phyloP scores from a whole-genome alignment of 2,113 vertebrate species.

The Haemorhous mexicanus region DNA sequence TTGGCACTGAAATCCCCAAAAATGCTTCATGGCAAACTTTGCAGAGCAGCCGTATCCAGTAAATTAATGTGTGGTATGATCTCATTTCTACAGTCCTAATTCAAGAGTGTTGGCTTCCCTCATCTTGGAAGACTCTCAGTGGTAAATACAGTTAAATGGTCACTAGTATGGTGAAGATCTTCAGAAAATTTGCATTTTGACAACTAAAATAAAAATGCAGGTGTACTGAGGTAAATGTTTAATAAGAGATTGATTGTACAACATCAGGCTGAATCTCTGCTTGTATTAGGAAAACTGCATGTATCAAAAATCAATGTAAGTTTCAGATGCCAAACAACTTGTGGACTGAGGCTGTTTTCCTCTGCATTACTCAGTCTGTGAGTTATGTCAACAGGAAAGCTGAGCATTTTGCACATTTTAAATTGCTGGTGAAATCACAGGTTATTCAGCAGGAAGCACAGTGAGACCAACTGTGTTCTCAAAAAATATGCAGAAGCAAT shows the following conservation, averaged over 20 bases:
- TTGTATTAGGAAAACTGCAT: not conserved
- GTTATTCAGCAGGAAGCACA: slow-evolving; percentile 24
- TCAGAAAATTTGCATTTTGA: slow-evolving; percentile 31
- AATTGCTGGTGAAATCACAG: slow-evolving; percentile 10
- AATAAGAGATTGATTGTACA: not conserved
- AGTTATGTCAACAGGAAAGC: slow-evolving; percentile 50
- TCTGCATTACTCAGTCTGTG: not conserved
- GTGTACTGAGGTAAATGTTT: not conserved
- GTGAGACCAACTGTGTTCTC: not conserved
- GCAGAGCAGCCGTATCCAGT: not conserved
- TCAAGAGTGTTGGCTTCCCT: not conserved
- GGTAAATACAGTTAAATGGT: not conserved
- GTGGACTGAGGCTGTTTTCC: not conserved
- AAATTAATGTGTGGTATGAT: slow-evolving; percentile 39
- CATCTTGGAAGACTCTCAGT: not conserved
- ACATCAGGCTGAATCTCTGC: not conserved
- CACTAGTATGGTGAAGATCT: not conserved
- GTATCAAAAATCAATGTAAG: not conserved
- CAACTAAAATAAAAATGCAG: not conserved
- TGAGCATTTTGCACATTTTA: slow-evolving; percentile 36
- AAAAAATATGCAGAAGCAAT: not conserved
- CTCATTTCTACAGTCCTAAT: not conserved
- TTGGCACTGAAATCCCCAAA: not conserved
- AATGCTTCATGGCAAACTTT: not conserved
- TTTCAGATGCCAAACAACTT: slow-evolving; percentile 9